A percentile compares a stretch with the other conserved stretches of the same genome.
Evolutionary conservation across 2,113 vertebrate genomes (phyloP).

Genomic region (Trogon surrucura): DNA sequence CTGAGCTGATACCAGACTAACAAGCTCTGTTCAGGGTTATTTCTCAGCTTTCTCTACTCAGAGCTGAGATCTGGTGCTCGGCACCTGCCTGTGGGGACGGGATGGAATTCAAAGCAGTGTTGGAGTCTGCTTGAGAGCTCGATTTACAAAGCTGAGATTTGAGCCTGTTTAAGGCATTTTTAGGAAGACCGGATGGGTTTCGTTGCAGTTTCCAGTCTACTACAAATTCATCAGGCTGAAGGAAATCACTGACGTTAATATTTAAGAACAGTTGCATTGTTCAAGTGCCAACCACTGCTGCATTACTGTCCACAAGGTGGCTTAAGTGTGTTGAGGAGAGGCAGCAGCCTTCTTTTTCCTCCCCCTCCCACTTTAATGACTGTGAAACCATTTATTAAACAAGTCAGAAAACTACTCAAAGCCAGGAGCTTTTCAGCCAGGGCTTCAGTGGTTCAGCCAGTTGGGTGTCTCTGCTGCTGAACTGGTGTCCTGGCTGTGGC

Average conservation of each 20-base stretch:
- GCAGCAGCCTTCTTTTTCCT: neutral
- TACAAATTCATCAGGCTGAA: neutral
- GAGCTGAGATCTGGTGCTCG: neutral
- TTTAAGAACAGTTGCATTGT: neutral
- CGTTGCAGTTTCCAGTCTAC: neutral
- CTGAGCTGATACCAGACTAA: neutral
- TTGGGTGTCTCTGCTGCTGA: neutral
- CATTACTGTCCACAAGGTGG: neutral
- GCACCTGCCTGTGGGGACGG: neutral
- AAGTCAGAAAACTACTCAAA: neutral
- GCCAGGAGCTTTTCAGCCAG: neutral
- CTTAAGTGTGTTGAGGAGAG: neutral
- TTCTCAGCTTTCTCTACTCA: neutral
- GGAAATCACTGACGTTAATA: neutral
- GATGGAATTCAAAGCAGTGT: neutral
- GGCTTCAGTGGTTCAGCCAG: neutral
- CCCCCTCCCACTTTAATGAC: neutral
- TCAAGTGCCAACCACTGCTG: neutral
- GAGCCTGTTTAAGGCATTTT: neutral
- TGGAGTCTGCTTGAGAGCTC: neutral
- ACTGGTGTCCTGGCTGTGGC: neutral
- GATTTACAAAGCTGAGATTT: neutral
- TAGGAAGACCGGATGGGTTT: neutral
- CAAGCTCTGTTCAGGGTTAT: neutral
- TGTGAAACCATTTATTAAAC: neutral